These are phyloP conservation scores for Ancistrus triradiatus DNA, from an alignment of 2,113 vertebrate species.

Conservation along the genomic window DNA sequence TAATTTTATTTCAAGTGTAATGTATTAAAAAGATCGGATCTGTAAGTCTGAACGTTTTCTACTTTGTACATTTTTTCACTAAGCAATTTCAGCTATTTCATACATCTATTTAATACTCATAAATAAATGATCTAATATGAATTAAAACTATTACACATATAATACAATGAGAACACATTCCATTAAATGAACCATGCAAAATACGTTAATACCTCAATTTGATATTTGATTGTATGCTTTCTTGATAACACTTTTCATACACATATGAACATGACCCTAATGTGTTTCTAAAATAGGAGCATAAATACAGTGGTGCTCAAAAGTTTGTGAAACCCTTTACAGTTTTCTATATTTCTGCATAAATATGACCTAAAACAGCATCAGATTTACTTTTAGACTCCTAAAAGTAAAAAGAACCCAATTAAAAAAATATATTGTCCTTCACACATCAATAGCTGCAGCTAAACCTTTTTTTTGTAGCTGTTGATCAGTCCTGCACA, in stretches of 20 bases:
- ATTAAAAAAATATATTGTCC: too few relatives aligned
- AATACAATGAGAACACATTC: conserved; percentile 15
- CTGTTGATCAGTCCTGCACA: too few relatives aligned
- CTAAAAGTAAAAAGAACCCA: too few relatives aligned
- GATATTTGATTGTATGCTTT: conserved; percentile 14
- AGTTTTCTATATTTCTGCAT: too few relatives aligned
- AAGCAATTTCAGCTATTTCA: background rate
- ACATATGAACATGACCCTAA: background rate
- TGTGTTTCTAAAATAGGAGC: background rate
- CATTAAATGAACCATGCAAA: background rate
- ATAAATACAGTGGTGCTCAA: too few relatives aligned
- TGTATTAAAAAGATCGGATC: background rate
- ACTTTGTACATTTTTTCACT: conserved; percentile 10
- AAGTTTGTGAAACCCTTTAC: too few relatives aligned
- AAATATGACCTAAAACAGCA: too few relatives aligned
- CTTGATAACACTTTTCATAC: background rate
- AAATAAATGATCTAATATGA: background rate
- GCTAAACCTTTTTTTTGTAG: too few relatives aligned
- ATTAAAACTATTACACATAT: background rate
- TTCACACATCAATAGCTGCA: too few relatives aligned
- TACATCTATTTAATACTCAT: background rate
- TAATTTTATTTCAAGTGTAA: background rate
- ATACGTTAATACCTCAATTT: conserved; percentile 14
- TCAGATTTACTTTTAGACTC: too few relatives aligned
- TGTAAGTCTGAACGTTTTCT: conserved; percentile 5